Percentiles rank a stretch among this genome's conserved stretches.
Conservation (phyloP, 2,888 invertebrate genomes). For the Rhopalosiphum nymphaeae region DNA sequence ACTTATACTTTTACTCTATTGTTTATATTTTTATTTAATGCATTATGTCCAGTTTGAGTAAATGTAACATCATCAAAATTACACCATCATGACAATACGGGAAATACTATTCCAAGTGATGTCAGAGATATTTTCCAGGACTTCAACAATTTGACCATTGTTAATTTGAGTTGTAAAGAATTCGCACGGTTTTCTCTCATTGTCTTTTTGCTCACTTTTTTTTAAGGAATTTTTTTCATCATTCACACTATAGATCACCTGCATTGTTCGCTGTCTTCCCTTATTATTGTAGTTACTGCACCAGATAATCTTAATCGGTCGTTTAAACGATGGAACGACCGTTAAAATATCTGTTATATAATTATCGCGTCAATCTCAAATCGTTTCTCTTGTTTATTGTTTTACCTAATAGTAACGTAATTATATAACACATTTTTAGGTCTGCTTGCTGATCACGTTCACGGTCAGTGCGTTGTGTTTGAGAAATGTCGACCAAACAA, state of each 20-base stretch:
- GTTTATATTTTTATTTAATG: neutral
- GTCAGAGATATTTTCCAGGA: conserved; percentile 54
- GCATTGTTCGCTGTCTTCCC: conserved; percentile 51
- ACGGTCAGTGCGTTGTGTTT: neutral
- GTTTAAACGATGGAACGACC: conserved; percentile 42
- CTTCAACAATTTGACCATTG: conserved; percentile 57
- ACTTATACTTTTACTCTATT: conserved; percentile 1
- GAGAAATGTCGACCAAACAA: conserved; percentile 42
- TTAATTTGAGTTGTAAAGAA: conserved; percentile 53
- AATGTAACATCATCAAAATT: conserved; percentile 24
- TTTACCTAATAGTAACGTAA: neutral
- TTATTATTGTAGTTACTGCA: conserved; percentile 25
- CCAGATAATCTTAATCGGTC: conserved; percentile 58
- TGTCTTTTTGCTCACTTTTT: conserved; percentile 48
- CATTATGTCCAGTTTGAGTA: neutral
- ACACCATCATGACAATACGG: conserved; percentile 46
- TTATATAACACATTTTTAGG: conserved; percentile 32
- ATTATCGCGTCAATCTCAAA: neutral
- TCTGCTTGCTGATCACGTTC: conserved; percentile 51
- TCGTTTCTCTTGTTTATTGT: neutral
- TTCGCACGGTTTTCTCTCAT: conserved; percentile 64
- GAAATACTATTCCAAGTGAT: conserved; percentile 38
- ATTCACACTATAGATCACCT: conserved; percentile 26
- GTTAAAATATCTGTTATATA: conserved; percentile 25
- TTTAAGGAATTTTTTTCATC: neutral